Percentiles rank a stretch among this genome's conserved stretches.
Conservation (phyloP, 2,797 vertebrate genomes). For the Odontamblyopus lacepedii region DNA sequence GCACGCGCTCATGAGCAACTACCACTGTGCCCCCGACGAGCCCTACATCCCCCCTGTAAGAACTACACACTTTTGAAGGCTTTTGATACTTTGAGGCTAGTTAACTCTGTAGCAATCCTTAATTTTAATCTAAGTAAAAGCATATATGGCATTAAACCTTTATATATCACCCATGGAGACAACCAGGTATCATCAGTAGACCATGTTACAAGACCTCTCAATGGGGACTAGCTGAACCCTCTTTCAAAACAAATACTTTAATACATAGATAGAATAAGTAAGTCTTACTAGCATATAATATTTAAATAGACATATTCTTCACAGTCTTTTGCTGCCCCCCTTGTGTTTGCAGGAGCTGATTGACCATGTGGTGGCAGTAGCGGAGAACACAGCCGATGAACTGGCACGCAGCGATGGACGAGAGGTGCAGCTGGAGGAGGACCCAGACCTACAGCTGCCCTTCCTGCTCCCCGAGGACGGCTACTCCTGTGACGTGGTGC, state of each 20-base stretch:
- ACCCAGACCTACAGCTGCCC: slow-evolving; percentile 95
- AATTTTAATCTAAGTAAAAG: too few relatives aligned
- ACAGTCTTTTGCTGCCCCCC: background rate
- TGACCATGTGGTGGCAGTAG: slow-evolving; percentile 92
- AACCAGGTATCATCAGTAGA: too few relatives aligned
- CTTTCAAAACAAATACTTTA: background rate
- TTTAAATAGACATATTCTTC: background rate
- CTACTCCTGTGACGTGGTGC: slow-evolving; percentile 97
- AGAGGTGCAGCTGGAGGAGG: slow-evolving; percentile 95
- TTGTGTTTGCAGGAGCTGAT: slow-evolving; percentile 86
- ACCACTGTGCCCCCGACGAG: slow-evolving; percentile 96
- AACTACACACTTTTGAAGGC: background rate
- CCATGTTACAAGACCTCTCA: too few relatives aligned
- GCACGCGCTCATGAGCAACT: slow-evolving; percentile 92
- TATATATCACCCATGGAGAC: too few relatives aligned
- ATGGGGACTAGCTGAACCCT: too few relatives aligned
- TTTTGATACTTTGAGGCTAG: background rate
- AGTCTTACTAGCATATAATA: background rate
- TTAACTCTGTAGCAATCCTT: background rate
- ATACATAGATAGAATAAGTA: background rate
- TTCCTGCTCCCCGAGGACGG: slow-evolving; percentile 97
- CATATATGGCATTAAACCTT: too few relatives aligned
- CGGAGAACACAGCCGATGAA: slow-evolving; percentile 95
- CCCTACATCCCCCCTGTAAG: slow-evolving; percentile 94
- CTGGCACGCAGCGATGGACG: slow-evolving; percentile 93